Base-by-base conservation (phyloP, 2,888 invertebrate genomes). In the Pycnomerus fuliginosus region DNA sequence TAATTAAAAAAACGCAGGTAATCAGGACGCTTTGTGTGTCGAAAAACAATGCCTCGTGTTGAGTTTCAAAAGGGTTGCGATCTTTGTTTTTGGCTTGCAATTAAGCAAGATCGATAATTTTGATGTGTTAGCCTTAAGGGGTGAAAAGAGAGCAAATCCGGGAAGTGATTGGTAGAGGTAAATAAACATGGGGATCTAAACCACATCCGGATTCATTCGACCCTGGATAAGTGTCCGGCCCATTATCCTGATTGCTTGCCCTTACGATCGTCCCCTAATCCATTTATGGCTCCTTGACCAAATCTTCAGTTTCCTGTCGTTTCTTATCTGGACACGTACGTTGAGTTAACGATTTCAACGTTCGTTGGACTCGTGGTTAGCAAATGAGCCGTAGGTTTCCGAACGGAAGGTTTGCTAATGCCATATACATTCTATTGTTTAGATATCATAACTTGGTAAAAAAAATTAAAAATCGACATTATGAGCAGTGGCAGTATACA, bases 231-330 rank as follows among this genome's bases (percentile, higher is more conserved):
- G 71, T 71, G 71, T 70, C 67, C 67, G 67, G 67, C 59, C 71
- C 69, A 71, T 71, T 71, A 71, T 71, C 69, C 68, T 70, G 69
- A 71, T 71, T 71, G 71, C 70, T 68, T 61, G 64, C 64, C 69
- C 68, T 69, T 67, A 64, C 62, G 58, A 61, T 61, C 56, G 50
- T 54, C 59, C 64, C 60, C 64, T 69, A 69, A 71, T 71, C 70
- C 69, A 68, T 65, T 71, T 71, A 60, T 47, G 47, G 47, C 46
- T 45, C 50, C 50, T 49, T 47, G 50, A 44, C 47, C 52, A 52
- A 56, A 53, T 53, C 53, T 50, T 34, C 40, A 40, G 44, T 49
- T 52, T 53, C 52, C 53, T 53, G 36, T 32, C 38, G 25, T 42
- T 48, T 28, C 41, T 30, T 28, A n/a, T n/a, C n/a, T n/a, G n/a